These are phyloP conservation scores for Polyommatus iphigenia DNA, from an alignment of 2,888 invertebrate species.

Conservation along the genomic window DNA sequence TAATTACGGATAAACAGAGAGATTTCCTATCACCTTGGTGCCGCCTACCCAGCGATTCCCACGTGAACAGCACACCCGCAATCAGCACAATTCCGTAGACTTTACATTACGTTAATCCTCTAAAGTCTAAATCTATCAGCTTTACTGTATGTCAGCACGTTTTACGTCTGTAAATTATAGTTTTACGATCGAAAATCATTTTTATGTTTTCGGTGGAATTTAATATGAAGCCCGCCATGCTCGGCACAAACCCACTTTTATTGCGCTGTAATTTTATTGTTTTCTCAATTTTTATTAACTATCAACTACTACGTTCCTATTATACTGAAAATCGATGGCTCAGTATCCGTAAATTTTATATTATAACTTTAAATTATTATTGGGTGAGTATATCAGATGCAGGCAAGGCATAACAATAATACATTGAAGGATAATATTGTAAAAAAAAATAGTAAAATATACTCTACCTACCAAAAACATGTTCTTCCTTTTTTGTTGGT, in stretches of 20 bases:
- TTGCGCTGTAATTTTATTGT: constrained; percentile 80
- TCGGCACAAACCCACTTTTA: constrained; percentile 77
- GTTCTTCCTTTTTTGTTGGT: too few species aligned
- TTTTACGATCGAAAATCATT: constrained; percentile 81
- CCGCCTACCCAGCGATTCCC: constrained; percentile 35
- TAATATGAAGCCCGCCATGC: constrained; percentile 78
- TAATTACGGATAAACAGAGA: constrained; percentile 37
- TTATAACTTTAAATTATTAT: constrained; percentile 6
- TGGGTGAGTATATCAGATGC: too few species aligned
- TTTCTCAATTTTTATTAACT: constrained; percentile 80
- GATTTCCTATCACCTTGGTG: constrained; percentile 34
- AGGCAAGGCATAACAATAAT: too few species aligned
- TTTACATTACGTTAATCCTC: constrained; percentile 39
- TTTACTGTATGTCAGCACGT: constrained; percentile 70
- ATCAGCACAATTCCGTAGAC: constrained; percentile 39
- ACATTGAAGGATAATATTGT: too few species aligned
- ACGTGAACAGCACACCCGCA: constrained; percentile 36
- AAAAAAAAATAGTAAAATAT: too few species aligned
- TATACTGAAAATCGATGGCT: constrained; percentile 20
- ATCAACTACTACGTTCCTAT: constrained; percentile 58
- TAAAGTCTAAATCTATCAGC: constrained; percentile 37
- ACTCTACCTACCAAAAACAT: too few species aligned
- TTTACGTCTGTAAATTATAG: constrained; percentile 81
- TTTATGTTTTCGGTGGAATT: constrained; percentile 80
- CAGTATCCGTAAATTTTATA: constrained; percentile 19